Percentiles rank a stretch among this genome's conserved stretches.
Evolutionary conservation across 2,797 vertebrate genomes (phyloP).

Genomic region (Rallus crepitans): DNA sequence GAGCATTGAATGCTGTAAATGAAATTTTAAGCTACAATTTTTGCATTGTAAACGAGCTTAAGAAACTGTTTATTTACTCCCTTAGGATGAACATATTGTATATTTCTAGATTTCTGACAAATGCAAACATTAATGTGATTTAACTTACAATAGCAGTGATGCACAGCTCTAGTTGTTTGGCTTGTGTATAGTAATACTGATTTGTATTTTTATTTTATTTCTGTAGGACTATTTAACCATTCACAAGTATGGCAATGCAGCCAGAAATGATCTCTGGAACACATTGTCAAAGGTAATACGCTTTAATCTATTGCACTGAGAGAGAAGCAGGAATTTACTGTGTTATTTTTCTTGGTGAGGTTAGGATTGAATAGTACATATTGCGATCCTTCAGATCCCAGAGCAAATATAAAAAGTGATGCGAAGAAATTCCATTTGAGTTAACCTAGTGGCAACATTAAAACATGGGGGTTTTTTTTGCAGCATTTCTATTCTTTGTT

Average conservation of each 20-base stretch:
- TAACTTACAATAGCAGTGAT: background rate
- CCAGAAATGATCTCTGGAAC: constrained; percentile 95
- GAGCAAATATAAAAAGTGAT: background rate
- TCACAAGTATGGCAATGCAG: constrained; percentile 97
- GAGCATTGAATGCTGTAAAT: background rate
- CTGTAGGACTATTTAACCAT: constrained; percentile 94
- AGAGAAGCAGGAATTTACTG: background rate
- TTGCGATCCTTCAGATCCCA: background rate
- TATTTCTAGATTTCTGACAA: constrained; percentile 4
- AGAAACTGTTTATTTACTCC: constrained; percentile 40
- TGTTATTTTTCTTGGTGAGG: background rate
- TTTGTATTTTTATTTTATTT: constrained; percentile 68
- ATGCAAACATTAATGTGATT: constrained; percentile 2
- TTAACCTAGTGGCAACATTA: background rate
- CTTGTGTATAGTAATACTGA: constrained; percentile 60
- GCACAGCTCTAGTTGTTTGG: constrained; percentile 29
- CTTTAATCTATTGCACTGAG: background rate
- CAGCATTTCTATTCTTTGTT: background rate
- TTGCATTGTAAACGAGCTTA: background rate
- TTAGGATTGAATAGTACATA: background rate
- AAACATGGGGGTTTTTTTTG: background rate
- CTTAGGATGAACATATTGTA: background rate
- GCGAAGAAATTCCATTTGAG: background rate
- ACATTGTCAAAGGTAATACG: constrained; percentile 91
- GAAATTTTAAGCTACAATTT: constrained; percentile 18